Conservation (phyloP, 2,888 invertebrate genomes). For the Halictus ligatus region DNA sequence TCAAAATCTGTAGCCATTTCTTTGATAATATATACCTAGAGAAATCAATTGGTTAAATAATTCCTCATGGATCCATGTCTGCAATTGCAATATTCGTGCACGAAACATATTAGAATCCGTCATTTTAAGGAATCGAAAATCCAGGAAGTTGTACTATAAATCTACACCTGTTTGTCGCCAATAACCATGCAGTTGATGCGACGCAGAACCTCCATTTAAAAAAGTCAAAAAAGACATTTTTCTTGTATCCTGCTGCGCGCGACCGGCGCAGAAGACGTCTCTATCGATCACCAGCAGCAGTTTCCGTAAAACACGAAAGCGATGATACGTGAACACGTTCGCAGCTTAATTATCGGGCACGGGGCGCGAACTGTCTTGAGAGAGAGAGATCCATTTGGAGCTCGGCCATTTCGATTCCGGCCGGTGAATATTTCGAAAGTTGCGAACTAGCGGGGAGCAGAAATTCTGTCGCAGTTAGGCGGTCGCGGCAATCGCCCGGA, state of each 20-base stretch:
- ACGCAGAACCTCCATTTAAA: too few species aligned
- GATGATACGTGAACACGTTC: background rate
- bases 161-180: too few species aligned
- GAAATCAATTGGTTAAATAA: too few species aligned
- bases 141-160: too few species aligned
- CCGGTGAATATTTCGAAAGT: slow-evolving; percentile 3
- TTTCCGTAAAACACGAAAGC: background rate
- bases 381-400: slow-evolving; percentile 6
- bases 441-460: background rate
- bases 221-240: too few species aligned
- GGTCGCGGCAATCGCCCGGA: background rate
- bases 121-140: too few species aligned
- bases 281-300: background rate
- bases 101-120: too few species aligned
- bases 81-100: too few species aligned
- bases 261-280: background rate
- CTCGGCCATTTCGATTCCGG: slow-evolving; percentile 7
- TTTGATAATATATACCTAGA: too few species aligned
- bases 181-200: too few species aligned
- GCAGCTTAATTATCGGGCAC: background rate
- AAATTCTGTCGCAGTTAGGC: background rate
- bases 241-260: rapidly evolving
- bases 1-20: too few species aligned
- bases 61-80: too few species aligned
- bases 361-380: slow-evolving; percentile 3